These are phyloP conservation scores for Nephila pilipes DNA, from an alignment of 1,140 invertebrate genomes.

Conservation along the genomic window DNA sequence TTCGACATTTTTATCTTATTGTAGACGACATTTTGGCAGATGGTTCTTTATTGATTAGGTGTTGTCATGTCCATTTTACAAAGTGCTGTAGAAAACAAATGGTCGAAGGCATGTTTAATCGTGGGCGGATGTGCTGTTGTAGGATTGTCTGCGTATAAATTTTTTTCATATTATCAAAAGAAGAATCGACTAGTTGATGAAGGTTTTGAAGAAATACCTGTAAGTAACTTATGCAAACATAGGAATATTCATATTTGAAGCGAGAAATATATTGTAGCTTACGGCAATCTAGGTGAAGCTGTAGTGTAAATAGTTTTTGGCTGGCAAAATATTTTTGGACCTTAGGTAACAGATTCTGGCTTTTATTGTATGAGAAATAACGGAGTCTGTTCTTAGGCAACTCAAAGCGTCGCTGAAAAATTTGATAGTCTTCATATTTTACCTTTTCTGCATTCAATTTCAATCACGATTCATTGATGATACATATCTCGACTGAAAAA, in stretches of 20 bases:
- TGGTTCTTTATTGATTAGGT: no score
- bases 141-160: conserved; percentile 16
- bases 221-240: neutral
- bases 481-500: no score
- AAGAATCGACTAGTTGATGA: conserved; percentile 7
- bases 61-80: neutral
- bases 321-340: neutral
- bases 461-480: no score
- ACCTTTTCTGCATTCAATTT: no score
- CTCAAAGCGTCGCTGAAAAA: neutral
- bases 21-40: no score
- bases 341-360: no score
- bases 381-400: neutral
- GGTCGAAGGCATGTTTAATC: neutral
- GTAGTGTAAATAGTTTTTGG: neutral
- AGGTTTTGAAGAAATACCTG: conserved; percentile 27
- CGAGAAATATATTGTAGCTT: neutral
- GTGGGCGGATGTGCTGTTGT: neutral
- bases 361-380: neutral
- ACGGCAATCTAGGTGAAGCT: neutral
- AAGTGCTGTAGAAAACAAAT: neutral
- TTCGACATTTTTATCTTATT: no score
- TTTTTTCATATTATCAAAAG: conserved; percentile 19
- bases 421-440: no score
- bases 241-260: neutral